These are phyloP conservation scores for Gambusia holbrooki DNA, from an alignment of 2,113 vertebrate genomes.

Conservation along the genomic window DNA sequence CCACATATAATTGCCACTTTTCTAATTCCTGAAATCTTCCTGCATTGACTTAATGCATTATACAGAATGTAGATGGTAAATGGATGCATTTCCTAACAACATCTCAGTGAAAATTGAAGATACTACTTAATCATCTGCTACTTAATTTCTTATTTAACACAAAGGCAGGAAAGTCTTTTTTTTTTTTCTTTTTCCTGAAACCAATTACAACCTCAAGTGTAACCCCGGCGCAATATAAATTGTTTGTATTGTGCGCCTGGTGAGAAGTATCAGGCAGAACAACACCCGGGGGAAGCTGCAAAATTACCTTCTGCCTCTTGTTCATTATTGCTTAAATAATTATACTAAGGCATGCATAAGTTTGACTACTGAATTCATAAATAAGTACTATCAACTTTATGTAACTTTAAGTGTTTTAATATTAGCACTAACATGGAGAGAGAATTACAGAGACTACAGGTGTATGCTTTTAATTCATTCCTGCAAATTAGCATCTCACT, in stretches of 20 bases:
- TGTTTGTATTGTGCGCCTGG: slow-evolving; percentile 32
- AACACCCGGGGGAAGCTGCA: slow-evolving; percentile 42
- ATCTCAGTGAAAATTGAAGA: not conserved
- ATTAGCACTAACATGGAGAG: slow-evolving; percentile 35
- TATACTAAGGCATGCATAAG: slow-evolving; percentile 34
- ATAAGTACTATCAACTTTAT: slow-evolving; percentile 39
- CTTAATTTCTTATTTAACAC: slow-evolving; percentile 47
- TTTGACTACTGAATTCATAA: slow-evolving; percentile 44
- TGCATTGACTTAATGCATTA: not conserved
- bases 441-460: slow-evolving; percentile 6
- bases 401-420: slow-evolving; percentile 25
- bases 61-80: not conserved
- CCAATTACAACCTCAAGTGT: slow-evolving; percentile 36
- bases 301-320: slow-evolving; percentile 60
- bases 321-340: slow-evolving; percentile 62
- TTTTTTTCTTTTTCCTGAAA: slow-evolving; percentile 47
- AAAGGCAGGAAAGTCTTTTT: slow-evolving; percentile 17
- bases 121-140: slow-evolving; percentile 20
- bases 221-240: slow-evolving; percentile 19
- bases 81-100: slow-evolving; percentile 20
- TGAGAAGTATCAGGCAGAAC: slow-evolving; percentile 35
- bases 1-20: not conserved
- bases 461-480: slow-evolving; percentile 16
- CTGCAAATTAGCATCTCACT: slow-evolving; percentile 14
- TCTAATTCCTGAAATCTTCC: not conserved